Percentiles rank a stretch among this genome's conserved stretches.
Evolutionary conservation across 2,113 vertebrate species (phyloP).

Genomic region (Gila orcuttii): DNA sequence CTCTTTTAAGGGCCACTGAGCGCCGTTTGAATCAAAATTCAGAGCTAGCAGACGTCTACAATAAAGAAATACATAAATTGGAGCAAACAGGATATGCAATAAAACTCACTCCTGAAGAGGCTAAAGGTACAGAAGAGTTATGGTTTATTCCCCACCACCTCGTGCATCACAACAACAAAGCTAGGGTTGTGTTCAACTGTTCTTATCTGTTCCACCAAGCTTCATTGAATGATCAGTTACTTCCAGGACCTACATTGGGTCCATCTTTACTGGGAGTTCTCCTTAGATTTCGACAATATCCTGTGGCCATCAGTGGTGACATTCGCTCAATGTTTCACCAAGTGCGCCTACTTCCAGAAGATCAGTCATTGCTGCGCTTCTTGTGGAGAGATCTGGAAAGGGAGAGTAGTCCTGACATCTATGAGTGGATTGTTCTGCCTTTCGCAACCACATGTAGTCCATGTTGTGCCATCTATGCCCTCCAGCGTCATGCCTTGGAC

Average conservation of each 20-base stretch:
- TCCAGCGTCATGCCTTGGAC: constrained; percentile 15
- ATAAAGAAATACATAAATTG: constrained; percentile 15
- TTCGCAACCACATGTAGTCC: constrained; percentile 39
- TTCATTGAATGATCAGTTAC: background rate
- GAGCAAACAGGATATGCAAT: background rate
- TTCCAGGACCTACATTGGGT: background rate
- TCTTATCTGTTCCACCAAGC: constrained; percentile 2
- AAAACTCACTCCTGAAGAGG: constrained; percentile 3
- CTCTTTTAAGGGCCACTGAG: constrained; percentile 8
- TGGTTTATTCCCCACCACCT: constrained; percentile 42
- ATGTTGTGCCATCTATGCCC: constrained; percentile 39
- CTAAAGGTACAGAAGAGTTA: background rate
- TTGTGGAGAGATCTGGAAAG: constrained; percentile 12
- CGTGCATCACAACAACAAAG: constrained; percentile 44
- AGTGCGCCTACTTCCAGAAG: constrained; percentile 14
- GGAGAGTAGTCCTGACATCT: constrained; percentile 1
- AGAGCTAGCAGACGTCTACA: background rate
- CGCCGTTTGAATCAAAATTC: background rate
- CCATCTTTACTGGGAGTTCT: constrained; percentile 41
- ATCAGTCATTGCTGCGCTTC: background rate
- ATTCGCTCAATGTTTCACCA: constrained; percentile 44
- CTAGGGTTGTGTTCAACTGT: constrained; percentile 31
- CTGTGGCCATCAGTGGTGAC: constrained; percentile 26
- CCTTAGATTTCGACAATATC: constrained; percentile 15
- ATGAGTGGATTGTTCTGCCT: constrained; percentile 33